Percentiles rank a stretch among this genome's conserved stretches.
phyloP scores from a whole-genome alignment of 2,888 invertebrate species.

The Schizaphis graminum region DNA sequence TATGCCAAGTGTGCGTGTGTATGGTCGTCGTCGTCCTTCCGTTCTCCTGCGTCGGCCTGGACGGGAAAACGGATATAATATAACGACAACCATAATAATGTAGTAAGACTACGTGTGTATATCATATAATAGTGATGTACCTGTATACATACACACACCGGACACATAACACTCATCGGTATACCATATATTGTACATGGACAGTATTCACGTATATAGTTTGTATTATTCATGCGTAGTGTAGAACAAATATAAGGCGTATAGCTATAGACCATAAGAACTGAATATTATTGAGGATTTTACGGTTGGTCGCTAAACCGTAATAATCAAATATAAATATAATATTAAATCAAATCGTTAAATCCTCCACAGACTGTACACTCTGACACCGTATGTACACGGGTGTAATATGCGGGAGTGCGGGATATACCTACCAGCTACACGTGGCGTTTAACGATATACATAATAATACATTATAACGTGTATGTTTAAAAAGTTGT shows the following conservation, averaged over 20 bases:
- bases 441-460: background rate
- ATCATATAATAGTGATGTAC: background rate
- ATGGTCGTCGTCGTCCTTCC: conserved; percentile 40
- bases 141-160: background rate
- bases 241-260: background rate
- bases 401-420: too few species aligned
- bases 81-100: background rate
- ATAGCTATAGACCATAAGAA: background rate
- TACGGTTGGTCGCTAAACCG: background rate
- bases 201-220: background rate
- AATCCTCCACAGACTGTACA: background rate
- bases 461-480: background rate
- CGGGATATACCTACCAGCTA: background rate
- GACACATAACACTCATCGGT: background rate
- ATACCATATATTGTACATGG: background rate
- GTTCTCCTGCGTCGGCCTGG: conserved; percentile 36
- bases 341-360: background rate
- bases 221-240: background rate
- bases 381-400: too few species aligned
- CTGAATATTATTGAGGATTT: background rate
- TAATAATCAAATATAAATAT: background rate
- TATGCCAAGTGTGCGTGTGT: conserved; percentile 54
- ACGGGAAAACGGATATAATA: conserved; percentile 62
- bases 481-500: too few species aligned
- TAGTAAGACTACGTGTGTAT: background rate